Conservation (phyloP, 2,113 vertebrate genomes). For the Forbesichthys papilliferus region DNA sequence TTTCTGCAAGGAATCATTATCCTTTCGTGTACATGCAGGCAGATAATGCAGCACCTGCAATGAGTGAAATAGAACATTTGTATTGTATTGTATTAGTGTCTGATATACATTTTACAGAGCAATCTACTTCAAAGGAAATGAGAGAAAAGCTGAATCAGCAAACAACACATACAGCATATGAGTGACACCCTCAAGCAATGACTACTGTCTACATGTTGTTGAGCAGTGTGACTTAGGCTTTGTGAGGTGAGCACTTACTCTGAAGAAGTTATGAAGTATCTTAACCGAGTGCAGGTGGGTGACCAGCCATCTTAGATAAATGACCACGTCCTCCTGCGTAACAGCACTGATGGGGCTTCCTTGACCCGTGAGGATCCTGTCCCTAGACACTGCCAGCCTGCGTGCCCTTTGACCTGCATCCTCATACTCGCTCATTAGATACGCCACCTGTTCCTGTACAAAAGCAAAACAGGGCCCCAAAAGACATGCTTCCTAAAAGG, state of each 20-base stretch:
- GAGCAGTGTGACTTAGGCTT: neutral
- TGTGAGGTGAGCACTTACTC: constrained; percentile 52
- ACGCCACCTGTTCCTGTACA: constrained; percentile 66
- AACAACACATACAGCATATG: no score
- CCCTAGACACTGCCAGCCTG: constrained; percentile 68
- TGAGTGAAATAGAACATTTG: neutral
- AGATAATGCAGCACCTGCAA: constrained; percentile 75
- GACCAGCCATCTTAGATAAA: constrained; percentile 75
- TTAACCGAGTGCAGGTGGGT: constrained; percentile 75
- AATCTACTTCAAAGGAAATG: no score
- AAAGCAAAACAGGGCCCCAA: neutral
- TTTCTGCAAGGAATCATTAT: constrained; percentile 11
- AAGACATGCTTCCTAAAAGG: no score
- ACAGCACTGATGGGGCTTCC: constrained; percentile 54
- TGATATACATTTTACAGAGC: no score
- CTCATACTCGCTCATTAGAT: constrained; percentile 71
- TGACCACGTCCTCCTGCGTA: constrained; percentile 71
- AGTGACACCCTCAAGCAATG: no score
- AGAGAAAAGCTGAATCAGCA: no score
- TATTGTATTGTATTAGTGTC: neutral
- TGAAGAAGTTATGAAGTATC: constrained; percentile 70
- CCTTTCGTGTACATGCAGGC: constrained; percentile 65
- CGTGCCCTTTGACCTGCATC: constrained; percentile 73
- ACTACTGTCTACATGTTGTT: no score
- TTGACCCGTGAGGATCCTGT: constrained; percentile 67